Base-by-base conservation (phyloP, 2,888 invertebrate genomes). In the Synanthedon andrenaeformis region DNA sequence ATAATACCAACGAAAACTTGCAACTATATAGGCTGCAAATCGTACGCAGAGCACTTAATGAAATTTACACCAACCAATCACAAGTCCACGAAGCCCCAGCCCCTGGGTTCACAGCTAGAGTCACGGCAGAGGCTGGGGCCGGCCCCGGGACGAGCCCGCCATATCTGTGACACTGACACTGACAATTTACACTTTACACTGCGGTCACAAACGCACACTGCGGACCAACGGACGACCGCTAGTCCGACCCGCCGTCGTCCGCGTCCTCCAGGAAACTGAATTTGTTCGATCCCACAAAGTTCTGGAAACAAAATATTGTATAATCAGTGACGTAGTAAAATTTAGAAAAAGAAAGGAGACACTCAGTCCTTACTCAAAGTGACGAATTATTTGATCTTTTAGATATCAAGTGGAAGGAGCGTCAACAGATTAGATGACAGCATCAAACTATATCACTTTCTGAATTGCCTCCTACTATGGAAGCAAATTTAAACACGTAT, bases 241-340 rank as follows among this genome's bases (percentile, higher is more conserved):
- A 87, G 57, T 87, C 86, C 55, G 82, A 85, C 42, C 67, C 84
- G 67, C 78, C 89, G 66, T 89, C 88, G 71, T 89, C 92, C 65
- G 91, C 92, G 73, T 91, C 91, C 70, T 92, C 91, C 70, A 92
- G 84, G 83, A 91, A 91, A 79, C 91, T 91, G 89, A 92, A 94
- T 89, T 93, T 93, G 78, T 94, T 94, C 71, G 92, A 91, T 71
- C 91, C 92, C 75, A 91, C 91, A 71, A 93, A 92, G 83, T 92
- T 92, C 91, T 93, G 86, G 3, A 89, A 89, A 59, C 61, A 65
- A 63, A 63, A 55, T 54, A 58, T 52, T 54, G 53, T 53, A 41
- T 41, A 41, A 48, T 45, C 42, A 41, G 17, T 41, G 48, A 42
- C n/a, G 11, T 12, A 23, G 11, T 19, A 12, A 41, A 51, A 35